Base-by-base conservation (phyloP, 2,113 vertebrate genomes). In the Phylloscopus trochiloides region DNA sequence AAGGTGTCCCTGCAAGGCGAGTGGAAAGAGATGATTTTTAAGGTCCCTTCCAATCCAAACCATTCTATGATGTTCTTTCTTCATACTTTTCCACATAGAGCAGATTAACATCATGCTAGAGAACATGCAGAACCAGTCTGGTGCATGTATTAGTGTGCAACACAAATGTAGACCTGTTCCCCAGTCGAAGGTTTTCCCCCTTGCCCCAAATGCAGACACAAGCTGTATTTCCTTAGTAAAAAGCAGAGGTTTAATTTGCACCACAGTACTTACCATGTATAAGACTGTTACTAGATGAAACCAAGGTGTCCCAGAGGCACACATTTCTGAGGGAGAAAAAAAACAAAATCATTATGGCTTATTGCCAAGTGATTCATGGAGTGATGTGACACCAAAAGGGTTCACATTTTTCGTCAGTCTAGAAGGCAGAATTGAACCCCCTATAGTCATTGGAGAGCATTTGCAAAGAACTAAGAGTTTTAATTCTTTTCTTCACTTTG, bases 251-350 rank as follows among this genome's bases (percentile, higher is more conserved):
- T 70, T 50, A 10, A 61, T 72, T 93, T 83, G 67, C 63, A 48
- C 24, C 38, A 38, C 25, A 59, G n/a, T 34, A 94, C 98, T 97
- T 97, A 99, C 99, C 98, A 10, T 99, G 99, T 78, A 99, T 97
- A 96, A 99, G 98, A 95, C 96, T 98, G 96, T 99, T 99, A 94
- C 97, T 97, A 18, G 99, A 98, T 66, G 99, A 99, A 97, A 99
- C 97, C 92, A 99, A 97, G 62, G 98, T 99, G 75, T 99, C 99
- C 99, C 99, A 99, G 86, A 99, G 97, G 96, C 99, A 99, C 59
- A 99, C 98, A 36, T 99, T 99, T 97, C 99, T 99, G 96, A 94
- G 16, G 11, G 61, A 31, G 18, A 6, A 36, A 43, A 43, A 68
- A 77, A 10, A 8, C 42, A 48, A 21, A 86, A 81, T 72, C 32